Base-by-base conservation (phyloP, 53 echinoderm and acorn worm genomes). In the Zoroaster sp. region DNA sequence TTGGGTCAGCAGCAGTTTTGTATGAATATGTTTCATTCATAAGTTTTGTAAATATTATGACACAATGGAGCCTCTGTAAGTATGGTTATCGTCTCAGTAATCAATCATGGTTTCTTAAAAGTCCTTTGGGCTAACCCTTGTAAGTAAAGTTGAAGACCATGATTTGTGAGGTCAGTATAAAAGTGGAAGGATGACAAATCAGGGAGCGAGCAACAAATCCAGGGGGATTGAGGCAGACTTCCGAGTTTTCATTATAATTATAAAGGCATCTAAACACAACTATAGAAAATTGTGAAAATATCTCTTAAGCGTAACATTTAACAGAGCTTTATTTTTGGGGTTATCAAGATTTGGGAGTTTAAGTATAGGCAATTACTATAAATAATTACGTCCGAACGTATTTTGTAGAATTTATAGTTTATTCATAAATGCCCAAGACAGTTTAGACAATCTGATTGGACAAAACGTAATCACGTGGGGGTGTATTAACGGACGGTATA, bases 41-140 rank as follows among this genome's bases (percentile, higher is more conserved):
- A 82, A 80, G 37, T 39, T 38, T 41, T 40, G 6, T 80, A 65
- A 82, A 82, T 82, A 68, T 82, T 82, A 25, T 82, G 82, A 82
- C 82, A 82, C 82, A 82, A 68, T 82, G 82, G 82, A 82, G 45
- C 34, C 82, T 2, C 82, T 82, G 82, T 82, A 32, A 82, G 68
- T 67, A 67, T 4, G 68, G 82, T 68, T 40, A 44, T 35, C 18
- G 41, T 17, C 45, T n/a, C 43, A 23, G 66, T 41, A 21, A 68
- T 82, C 42, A 43, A 65, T 82, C 43, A 82, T 23, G 18, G 14
- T 34, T 23, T 31, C 45, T 41, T 67, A 14, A 28, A 2, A 11
- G 42, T 41, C 68, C 82, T n/a, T 3, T 66, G 45, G 67, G 30
- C 54, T 5, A 18, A 41, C 66, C 54, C 66, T 25, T 75, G 31